These are phyloP conservation scores for Drosophila niveifrons DNA, from an alignment of 2,888 invertebrate genomes.

Conservation along the genomic window DNA sequence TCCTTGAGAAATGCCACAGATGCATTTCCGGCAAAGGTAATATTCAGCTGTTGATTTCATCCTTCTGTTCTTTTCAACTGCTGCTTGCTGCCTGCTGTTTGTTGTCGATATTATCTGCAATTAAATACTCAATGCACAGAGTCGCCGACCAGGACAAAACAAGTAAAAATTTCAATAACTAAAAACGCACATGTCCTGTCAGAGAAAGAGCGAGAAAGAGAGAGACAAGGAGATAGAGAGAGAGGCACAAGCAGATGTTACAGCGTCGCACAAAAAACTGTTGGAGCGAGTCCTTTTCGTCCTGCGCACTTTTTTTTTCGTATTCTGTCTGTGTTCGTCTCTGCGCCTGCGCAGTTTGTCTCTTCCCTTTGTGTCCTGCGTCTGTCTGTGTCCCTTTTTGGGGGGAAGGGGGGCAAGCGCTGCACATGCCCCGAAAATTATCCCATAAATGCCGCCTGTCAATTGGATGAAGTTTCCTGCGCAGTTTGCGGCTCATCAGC, in stretches of 20 bases:
- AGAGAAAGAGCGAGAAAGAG: slow-evolving; percentile 8
- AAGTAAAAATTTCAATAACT: slow-evolving; percentile 82
- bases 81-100: slow-evolving; percentile 47
- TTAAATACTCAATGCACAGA: slow-evolving; percentile 82
- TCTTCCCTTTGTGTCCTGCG: slow-evolving; percentile 27
- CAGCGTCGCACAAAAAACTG: slow-evolving; percentile 55
- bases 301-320: slow-evolving; percentile 36
- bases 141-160: slow-evolving; percentile 66
- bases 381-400: slow-evolving; percentile 6
- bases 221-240: slow-evolving; percentile 7
- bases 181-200: slow-evolving; percentile 79
- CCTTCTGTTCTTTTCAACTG: slow-evolving; percentile 12
- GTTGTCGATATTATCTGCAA: slow-evolving; percentile 82
- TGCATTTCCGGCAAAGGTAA: slow-evolving; percentile 71
- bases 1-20: slow-evolving; percentile 47
- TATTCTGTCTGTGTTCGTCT: background rate
- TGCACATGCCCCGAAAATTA: slow-evolving; percentile 75
- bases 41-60: slow-evolving; percentile 71
- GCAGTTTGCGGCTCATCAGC: slow-evolving; percentile 79
- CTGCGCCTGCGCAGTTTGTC: slow-evolving; percentile 31
- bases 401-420: slow-evolving; percentile 58
- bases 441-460: slow-evolving; percentile 79
- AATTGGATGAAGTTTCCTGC: slow-evolving; percentile 74
- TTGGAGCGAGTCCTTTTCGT: slow-evolving; percentile 73
- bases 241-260: slow-evolving; percentile 51